These are phyloP conservation scores for Tetragonula carbonaria DNA, from an alignment of 2,888 invertebrate genomes.

Conservation along the genomic window DNA sequence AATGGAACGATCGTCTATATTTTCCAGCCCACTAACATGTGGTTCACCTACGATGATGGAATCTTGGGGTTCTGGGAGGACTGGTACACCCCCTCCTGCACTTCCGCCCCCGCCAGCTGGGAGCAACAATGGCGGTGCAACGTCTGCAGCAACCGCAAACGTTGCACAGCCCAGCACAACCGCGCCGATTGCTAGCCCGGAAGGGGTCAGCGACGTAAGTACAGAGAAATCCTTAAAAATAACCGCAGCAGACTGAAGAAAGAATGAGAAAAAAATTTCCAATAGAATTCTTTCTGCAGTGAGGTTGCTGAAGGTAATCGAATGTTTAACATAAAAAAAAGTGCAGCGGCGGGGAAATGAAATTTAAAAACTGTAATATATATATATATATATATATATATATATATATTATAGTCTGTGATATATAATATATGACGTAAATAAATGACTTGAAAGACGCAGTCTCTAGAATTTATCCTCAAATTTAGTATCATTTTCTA, in stretches of 20 bases:
- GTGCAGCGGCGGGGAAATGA: no score
- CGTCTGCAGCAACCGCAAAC: conserved; percentile 71
- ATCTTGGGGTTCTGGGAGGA: conserved; percentile 81
- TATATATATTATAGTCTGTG: no score
- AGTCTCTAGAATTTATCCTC: no score
- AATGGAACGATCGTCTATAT: conserved; percentile 51
- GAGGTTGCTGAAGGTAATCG: no score
- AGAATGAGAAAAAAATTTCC: no score
- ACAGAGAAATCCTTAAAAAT: not conserved
- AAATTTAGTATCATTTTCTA: no score
- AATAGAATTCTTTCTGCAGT: no score
- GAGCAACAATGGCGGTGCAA: conserved; percentile 75
- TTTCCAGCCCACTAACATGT: conserved; percentile 85
- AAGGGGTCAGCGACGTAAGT: conserved; percentile 83
- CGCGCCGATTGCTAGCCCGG: conserved; percentile 84
- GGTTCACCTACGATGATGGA: conserved; percentile 86
- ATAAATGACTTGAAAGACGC: no score
- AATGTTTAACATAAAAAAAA: no score
- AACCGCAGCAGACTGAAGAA: not conserved
- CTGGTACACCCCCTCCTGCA: conserved; percentile 77
- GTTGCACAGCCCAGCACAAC: conserved; percentile 75
- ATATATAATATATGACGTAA: no score
- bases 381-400: no score
- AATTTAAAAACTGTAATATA: no score
- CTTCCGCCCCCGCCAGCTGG: conserved; percentile 74